Base-by-base conservation (phyloP, 2,797 vertebrate species). In the Pelobates cultripes region DNA sequence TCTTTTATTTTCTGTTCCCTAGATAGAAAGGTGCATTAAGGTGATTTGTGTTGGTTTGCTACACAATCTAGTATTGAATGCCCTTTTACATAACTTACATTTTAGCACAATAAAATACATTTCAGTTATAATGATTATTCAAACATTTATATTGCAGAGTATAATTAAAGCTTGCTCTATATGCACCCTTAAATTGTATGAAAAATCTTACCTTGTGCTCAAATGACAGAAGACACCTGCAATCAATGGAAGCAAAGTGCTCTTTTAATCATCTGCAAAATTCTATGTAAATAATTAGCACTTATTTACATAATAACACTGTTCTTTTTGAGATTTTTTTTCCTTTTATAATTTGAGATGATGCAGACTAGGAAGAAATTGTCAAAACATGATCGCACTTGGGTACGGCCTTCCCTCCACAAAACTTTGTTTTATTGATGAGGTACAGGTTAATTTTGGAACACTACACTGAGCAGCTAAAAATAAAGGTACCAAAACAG, bases 221-320 rank as follows among this genome's bases (percentile, higher is more conserved):
- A 43, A 15, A 7, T n/a, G 45, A 51, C 61, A 78, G 51, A 45
- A 78, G 68, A 80, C 78, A 80, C 78, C 78, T 74, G 78, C 64
- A 80, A 80, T 80, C 78, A 80, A 66, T 28, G 78, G 61, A 66
- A 53, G 70, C 60, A 7, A 12, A 55, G 72, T 10, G 42, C 8
- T 73, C 43, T 43, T 10, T 60, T 57, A 69, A 73, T 68, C 73
- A 80, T 74, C 61, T 55, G 70, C 40, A 74, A 28, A 57, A 80
- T 15, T 61, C 67, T 45, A 75, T 61, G 72, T 61, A 69, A 73
- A 80, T 75, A 69, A 28, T 41, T 28, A 44, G 43, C 40, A 2
- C 64, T 70, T 10, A 75, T 80, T 80, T 80, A 60, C 72, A 75
- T 80, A 80, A 80, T 80, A 47, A 47, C 72, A 45, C 42, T 61